These are phyloP conservation scores for Typhlichthys subterraneus DNA, from an alignment of 2,797 vertebrate genomes.

Conservation along the genomic window DNA sequence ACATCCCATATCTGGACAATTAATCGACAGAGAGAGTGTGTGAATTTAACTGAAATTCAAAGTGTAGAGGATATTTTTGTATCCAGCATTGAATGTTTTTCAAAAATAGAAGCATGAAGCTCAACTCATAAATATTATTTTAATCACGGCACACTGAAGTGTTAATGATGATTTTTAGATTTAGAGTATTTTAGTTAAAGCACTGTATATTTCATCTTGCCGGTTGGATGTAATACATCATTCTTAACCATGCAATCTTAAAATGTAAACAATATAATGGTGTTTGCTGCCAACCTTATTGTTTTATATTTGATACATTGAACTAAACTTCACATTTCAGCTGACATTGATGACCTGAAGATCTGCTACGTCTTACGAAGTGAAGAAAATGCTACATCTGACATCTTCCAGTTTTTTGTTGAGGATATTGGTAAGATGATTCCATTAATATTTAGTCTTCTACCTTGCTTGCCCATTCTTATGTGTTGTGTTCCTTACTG, in stretches of 20 bases:
- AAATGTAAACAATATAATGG: neutral
- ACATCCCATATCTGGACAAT: slow-evolving; percentile 66
- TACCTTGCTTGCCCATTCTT: neutral
- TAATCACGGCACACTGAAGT: slow-evolving; percentile 26
- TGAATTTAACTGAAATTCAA: slow-evolving; percentile 64
- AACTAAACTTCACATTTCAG: slow-evolving; percentile 66
- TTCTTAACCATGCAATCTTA: neutral
- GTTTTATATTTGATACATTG: neutral
- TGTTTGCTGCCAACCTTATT: neutral
- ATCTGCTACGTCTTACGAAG: slow-evolving; percentile 88
- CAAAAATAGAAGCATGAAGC: slow-evolving; percentile 44
- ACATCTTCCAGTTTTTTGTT: slow-evolving; percentile 86
- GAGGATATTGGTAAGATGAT: slow-evolving; percentile 84
- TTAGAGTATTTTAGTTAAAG: slow-evolving; percentile 16
- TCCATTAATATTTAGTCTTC: neutral
- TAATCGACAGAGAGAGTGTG: slow-evolving; percentile 55
- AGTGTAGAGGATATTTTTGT: slow-evolving; percentile 59
- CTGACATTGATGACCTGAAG: slow-evolving; percentile 89
- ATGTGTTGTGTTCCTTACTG: too few species aligned
- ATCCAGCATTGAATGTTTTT: slow-evolving; percentile 39
- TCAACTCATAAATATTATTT: slow-evolving; percentile 29
- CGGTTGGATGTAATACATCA: slow-evolving; percentile 11
- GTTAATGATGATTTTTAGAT: slow-evolving; percentile 9
- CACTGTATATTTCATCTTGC: slow-evolving; percentile 33
- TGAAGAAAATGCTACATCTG: slow-evolving; percentile 84